Evolutionary conservation across 2,888 invertebrate genomes (phyloP), one percentile per base, ranked within the genome.

Genomic region (Mimachlamys varia): DNA sequence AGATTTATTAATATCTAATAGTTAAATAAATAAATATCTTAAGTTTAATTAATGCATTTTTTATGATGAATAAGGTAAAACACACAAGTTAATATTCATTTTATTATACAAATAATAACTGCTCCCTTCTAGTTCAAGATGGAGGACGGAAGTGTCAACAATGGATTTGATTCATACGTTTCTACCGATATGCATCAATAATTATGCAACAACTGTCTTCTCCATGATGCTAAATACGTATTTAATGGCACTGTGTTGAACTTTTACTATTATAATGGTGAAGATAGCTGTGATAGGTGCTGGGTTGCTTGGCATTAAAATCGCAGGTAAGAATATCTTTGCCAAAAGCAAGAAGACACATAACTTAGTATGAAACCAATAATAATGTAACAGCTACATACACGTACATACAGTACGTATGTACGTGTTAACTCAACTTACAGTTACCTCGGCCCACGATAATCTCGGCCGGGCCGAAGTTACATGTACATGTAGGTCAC

Each of bases 261-360:
- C 37, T 12, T 62, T 1, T 37, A 76, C 50, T 17, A n/a, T 5
- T 17, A 90, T 62, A 88, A 95, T 94, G 94, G 94, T 97, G 7
- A 96, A 96, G 91, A 95, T 97, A 19, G 96, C 97, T 55, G 96
- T 97, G 4, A 93, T 97, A 88, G 97, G 97, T 58, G 96, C 96
- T 92, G 97, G 97, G n/a, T 92, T 95, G 17, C 94, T 97, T 92
- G 97, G 97, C 15, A 93, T 96, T 17, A 97, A 97, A 94, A 97
- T 97, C 91, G 97, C 97, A 93, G 97, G 97, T 96, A 94, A 89
- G 88, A 89, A 19, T 19, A 15, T 50, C 50, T 7, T 15, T 12
- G 50, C 7, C 50, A 50, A n/a, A n/a, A n/a, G n/a, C n/a, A n/a
- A n/a, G n/a, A n/a, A n/a, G n/a, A n/a, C n/a, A n/a, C n/a, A n/a